Percentiles rank a stretch among this genome's conserved stretches.
These are phyloP conservation scores for Chironomus riparius DNA, from an alignment of 2,888 invertebrate genomes.

Conservation along the genomic window DNA sequence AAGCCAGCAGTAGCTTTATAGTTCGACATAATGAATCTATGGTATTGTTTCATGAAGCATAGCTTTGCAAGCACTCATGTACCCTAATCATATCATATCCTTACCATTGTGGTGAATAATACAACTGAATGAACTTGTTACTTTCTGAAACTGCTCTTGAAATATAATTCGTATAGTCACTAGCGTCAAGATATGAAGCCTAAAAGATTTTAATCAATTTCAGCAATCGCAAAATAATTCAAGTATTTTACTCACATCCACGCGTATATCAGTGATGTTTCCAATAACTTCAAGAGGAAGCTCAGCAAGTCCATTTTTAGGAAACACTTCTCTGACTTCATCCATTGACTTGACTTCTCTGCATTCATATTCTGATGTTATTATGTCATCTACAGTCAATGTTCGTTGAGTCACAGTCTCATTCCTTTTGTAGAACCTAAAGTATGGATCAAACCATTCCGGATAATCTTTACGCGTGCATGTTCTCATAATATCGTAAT, in stretches of 20 bases:
- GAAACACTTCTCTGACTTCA: constrained; percentile 42
- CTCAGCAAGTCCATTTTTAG: constrained; percentile 52
- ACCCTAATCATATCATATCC: constrained; percentile 29
- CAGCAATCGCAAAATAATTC: too few relatives aligned
- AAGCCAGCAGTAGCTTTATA: too few relatives aligned
- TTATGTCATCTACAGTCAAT: too few relatives aligned
- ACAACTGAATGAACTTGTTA: constrained; percentile 49
- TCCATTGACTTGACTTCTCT: background rate
- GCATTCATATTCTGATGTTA: background rate
- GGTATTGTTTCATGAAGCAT: too few relatives aligned
- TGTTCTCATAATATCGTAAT: background rate
- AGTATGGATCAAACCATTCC: too few relatives aligned
- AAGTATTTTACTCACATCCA: background rate
- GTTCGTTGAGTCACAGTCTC: too few relatives aligned
- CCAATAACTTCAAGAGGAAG: constrained; percentile 52
- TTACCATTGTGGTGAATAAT: constrained; percentile 47
- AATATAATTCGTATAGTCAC: constrained; percentile 64
- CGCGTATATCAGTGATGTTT: constrained; percentile 16
- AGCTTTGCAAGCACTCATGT: too few relatives aligned
- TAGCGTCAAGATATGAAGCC: constrained; percentile 68
- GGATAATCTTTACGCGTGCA: background rate
- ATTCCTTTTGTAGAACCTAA: too few relatives aligned
- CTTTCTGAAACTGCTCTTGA: constrained; percentile 57
- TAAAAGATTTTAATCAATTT: constrained; percentile 36
- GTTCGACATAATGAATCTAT: too few relatives aligned